Evolutionary conservation across 2,797 vertebrate genomes (phyloP).

Genomic region (Leuciscus waleckii): DNA sequence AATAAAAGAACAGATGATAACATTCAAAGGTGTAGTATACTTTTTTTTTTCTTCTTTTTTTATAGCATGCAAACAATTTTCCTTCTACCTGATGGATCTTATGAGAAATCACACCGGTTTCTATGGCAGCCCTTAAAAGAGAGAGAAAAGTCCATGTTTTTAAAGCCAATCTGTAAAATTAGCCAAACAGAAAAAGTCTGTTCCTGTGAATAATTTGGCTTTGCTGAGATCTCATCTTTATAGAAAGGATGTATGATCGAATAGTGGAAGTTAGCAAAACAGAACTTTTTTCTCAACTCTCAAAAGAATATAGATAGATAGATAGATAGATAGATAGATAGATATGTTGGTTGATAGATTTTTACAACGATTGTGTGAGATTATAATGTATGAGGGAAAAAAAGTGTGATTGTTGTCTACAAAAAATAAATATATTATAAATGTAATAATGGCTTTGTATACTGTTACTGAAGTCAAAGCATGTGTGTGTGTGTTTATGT

Average conservation of each 20-base stretch:
- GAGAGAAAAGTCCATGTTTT: not conserved
- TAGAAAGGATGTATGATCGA: not conserved
- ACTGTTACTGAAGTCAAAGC: not conserved
- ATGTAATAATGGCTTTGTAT: not conserved
- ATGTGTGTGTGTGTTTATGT: not conserved
- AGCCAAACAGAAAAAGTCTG: not conserved
- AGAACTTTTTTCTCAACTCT: not conserved
- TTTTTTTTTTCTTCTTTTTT: not conserved
- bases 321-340: too few species aligned
- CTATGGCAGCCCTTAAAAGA: not conserved
- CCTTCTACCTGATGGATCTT: not conserved
- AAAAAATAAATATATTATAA: too few species aligned
- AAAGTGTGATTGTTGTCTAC: too few species aligned
- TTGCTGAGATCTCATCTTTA: not conserved
- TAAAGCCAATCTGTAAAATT: not conserved
- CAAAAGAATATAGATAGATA: not conserved
- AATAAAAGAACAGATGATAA: slow-evolving; percentile 24
- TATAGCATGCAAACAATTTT: not conserved
- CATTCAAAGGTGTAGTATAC: not conserved
- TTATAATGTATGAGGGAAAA: too few species aligned
- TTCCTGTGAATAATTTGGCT: not conserved
- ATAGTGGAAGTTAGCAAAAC: not conserved
- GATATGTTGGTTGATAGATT: too few species aligned
- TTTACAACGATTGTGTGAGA: too few species aligned
- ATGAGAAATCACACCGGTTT: not conserved